Conservation (phyloP, 2,113 vertebrate genomes). For the Corythornis vintsioides region DNA sequence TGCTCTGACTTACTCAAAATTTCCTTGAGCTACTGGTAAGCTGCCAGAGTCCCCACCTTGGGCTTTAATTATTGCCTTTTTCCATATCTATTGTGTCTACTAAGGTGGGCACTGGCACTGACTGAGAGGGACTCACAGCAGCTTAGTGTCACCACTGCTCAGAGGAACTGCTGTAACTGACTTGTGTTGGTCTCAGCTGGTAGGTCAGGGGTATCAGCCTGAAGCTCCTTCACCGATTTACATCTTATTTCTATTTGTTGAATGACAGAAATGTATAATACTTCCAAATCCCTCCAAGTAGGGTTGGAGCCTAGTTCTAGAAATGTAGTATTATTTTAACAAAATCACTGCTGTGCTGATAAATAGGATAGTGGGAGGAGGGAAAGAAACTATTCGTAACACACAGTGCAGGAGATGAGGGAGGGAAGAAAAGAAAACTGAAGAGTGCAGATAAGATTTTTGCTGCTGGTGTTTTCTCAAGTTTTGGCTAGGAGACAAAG, state of each 20-base stretch:
- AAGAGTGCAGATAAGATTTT: slow-evolving; percentile 39
- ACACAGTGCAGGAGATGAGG: not conserved
- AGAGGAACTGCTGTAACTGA: not conserved
- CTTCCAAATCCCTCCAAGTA: not conserved
- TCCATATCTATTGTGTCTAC: not conserved
- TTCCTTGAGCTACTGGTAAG: not conserved
- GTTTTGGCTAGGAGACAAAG: slow-evolving; percentile 31
- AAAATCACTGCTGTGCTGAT: not conserved
- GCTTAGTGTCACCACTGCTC: not conserved
- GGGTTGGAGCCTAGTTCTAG: not conserved
- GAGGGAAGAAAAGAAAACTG: slow-evolving; percentile 18
- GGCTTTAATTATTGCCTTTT: not conserved
- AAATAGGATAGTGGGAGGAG: slow-evolving; percentile 6
- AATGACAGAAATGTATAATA: not conserved
- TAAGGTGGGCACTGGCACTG: not conserved
- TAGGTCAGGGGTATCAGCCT: not conserved
- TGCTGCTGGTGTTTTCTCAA: slow-evolving; percentile 34
- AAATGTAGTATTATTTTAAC: slow-evolving; percentile 3
- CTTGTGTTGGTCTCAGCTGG: not conserved
- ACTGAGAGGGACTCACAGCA: not conserved
- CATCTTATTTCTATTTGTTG: not conserved
- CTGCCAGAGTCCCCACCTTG: not conserved
- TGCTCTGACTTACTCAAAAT: not conserved
- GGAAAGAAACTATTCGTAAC: slow-evolving; percentile 21
- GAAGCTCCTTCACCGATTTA: not conserved